Evolutionary conservation across 2,888 invertebrate genomes (phyloP).

Genomic region (Drosophila gaucha): DNA sequence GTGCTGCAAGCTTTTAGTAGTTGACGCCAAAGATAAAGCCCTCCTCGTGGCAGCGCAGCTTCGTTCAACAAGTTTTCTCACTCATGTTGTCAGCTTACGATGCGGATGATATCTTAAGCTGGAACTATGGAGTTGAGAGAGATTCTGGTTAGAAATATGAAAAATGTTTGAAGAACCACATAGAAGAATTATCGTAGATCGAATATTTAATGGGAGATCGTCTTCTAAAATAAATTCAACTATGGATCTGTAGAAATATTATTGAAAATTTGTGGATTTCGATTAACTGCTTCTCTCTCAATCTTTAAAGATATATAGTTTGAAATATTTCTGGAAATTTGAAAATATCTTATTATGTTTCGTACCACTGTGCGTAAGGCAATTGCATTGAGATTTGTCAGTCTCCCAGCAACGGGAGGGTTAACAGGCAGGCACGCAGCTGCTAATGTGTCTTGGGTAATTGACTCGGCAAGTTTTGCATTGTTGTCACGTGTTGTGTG

Average conservation of each 20-base stretch:
- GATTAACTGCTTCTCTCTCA: no score
- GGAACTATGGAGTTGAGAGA: constrained; percentile 35
- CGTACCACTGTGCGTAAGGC: constrained; percentile 30
- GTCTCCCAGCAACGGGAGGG: constrained; percentile 33
- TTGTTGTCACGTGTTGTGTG: constrained; percentile 72
- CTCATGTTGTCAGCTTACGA: constrained; percentile 66
- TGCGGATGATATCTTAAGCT: constrained; percentile 35
- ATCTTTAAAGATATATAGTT: no score
- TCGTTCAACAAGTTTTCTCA: constrained; percentile 73
- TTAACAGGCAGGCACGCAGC: constrained; percentile 49
- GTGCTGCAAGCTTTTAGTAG: constrained; percentile 54
- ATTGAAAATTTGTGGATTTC: no score
- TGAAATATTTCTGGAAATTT: no score
- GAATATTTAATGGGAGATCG: no score
- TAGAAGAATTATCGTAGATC: no score
- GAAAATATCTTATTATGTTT: neutral
- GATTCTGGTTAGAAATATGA: neutral
- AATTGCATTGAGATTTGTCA: constrained; percentile 69
- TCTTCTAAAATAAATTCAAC: no score
- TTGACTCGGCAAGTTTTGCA: constrained; percentile 74
- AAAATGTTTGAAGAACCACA: no score
- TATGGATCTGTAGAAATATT: no score
- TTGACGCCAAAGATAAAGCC: constrained; percentile 46
- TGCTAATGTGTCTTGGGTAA: constrained; percentile 79
- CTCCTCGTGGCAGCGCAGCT: constrained; percentile 21